Conservation (phyloP, 2,113 vertebrate genomes). For the Rhodinocichla rosea region DNA sequence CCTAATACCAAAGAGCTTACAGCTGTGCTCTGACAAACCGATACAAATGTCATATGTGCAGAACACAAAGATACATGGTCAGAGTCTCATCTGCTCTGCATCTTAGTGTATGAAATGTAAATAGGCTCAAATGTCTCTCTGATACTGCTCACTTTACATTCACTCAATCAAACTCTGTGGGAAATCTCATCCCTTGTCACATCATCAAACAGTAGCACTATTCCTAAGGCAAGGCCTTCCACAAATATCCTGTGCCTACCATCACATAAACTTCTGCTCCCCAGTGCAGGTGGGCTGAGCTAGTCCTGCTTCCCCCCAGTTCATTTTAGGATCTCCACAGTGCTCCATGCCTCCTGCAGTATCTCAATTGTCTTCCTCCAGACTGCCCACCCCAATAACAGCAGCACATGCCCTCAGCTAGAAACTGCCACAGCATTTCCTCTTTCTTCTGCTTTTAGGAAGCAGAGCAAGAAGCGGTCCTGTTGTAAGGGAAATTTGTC, state of each 20-base stretch:
- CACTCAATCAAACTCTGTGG: not conserved
- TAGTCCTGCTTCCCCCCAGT: not conserved
- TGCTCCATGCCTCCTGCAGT: not conserved
- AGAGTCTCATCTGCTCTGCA: not conserved
- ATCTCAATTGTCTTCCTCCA: not conserved
- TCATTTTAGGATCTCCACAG: not conserved
- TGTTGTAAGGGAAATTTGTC: not conserved
- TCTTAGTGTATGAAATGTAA: not conserved
- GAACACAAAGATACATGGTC: not conserved
- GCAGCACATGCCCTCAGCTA: not conserved
- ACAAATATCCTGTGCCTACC: not conserved
- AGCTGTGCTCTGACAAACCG: not conserved
- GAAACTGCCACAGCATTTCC: not conserved
- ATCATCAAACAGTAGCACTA: not conserved
- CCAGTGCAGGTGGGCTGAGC: fast-evolving
- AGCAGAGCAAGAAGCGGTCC: not conserved
- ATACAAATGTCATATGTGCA: not conserved
- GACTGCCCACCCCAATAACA: not conserved
- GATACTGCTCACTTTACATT: not conserved
- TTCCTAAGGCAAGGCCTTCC: not conserved
- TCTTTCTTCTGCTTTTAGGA: not conserved
- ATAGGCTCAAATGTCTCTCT: not conserved
- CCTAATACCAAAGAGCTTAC: not conserved
- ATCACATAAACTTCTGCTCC: not conserved
- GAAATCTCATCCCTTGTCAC: not conserved